phyloP scores from a whole-genome alignment of 2,113 vertebrate genomes.

The Pedetes capensis region DNA sequence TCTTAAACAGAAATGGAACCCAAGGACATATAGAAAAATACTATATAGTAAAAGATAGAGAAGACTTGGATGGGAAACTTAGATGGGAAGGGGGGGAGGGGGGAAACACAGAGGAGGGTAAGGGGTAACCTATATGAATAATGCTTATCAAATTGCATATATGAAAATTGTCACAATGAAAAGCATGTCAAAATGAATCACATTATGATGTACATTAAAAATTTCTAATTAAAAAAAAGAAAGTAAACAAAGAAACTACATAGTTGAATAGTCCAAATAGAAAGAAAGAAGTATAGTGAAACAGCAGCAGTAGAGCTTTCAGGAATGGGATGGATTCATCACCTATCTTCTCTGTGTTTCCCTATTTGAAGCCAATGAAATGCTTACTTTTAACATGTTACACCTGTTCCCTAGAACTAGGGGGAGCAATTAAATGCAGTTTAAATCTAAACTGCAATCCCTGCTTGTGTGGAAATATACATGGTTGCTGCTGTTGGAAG shows the following conservation, averaged over 20 bases:
- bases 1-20: too few relatives aligned
- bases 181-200: too few relatives aligned
- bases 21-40: too few relatives aligned
- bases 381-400: background rate
- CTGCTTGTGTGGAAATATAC: slow-evolving; percentile 13
- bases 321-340: background rate
- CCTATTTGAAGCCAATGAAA: background rate
- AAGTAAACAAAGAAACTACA: background rate
- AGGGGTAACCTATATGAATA: too few relatives aligned
- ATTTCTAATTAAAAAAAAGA: too few relatives aligned
- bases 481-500: slow-evolving; percentile 48
- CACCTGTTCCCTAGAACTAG: slow-evolving; percentile 35
- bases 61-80: too few relatives aligned
- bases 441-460: slow-evolving; percentile 16
- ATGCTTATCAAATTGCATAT: too few relatives aligned
- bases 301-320: background rate
- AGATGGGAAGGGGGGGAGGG: too few relatives aligned
- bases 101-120: too few relatives aligned
- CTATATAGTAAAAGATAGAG: too few relatives aligned
- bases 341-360: background rate
- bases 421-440: background rate
- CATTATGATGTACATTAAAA: too few relatives aligned
- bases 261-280: background rate
- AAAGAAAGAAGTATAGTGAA: background rate
- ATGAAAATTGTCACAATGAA: too few relatives aligned